Conservation (phyloP, 1,140 invertebrate species). For the Pararge aegeria region DNA sequence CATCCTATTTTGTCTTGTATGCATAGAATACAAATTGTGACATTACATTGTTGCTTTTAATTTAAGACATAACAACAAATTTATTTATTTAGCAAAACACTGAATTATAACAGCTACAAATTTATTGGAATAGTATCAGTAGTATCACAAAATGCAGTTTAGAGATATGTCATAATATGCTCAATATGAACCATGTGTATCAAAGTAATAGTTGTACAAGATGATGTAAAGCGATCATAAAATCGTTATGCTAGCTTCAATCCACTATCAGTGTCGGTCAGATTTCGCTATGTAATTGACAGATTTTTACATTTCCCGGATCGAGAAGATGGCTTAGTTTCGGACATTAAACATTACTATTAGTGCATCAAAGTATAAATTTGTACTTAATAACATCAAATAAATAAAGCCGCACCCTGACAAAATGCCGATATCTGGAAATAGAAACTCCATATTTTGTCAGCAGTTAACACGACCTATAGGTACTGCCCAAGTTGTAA, state of each 20-base stretch:
- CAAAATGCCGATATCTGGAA: constrained; percentile 75
- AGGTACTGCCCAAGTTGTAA: constrained; percentile 56
- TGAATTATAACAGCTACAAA: too few relatives aligned
- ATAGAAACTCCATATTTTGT: constrained; percentile 77
- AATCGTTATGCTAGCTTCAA: constrained; percentile 1
- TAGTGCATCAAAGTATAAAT: neutral
- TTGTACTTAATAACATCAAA: constrained; percentile 5
- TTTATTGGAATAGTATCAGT: too few relatives aligned
- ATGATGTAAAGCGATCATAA: neutral
- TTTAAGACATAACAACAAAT: too few relatives aligned
- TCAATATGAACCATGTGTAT: too few relatives aligned
- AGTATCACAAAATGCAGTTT: too few relatives aligned
- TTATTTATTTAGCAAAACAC: too few relatives aligned
- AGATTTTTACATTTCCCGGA: constrained; percentile 14
- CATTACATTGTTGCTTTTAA: too few relatives aligned
- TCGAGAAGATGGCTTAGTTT: constrained; percentile 2
- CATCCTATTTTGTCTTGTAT: too few relatives aligned
- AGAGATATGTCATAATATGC: too few relatives aligned
- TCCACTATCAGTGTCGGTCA: neutral
- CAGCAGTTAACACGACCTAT: constrained; percentile 71
- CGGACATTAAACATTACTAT: neutral
- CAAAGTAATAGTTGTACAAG: too few relatives aligned
- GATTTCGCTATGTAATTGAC: constrained; percentile 16
- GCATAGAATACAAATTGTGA: too few relatives aligned
- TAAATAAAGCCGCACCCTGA: constrained; percentile 69